These are phyloP conservation scores for Ceriagrion tenellum DNA, from an alignment of 2,888 invertebrate species.

Conservation along the genomic window DNA sequence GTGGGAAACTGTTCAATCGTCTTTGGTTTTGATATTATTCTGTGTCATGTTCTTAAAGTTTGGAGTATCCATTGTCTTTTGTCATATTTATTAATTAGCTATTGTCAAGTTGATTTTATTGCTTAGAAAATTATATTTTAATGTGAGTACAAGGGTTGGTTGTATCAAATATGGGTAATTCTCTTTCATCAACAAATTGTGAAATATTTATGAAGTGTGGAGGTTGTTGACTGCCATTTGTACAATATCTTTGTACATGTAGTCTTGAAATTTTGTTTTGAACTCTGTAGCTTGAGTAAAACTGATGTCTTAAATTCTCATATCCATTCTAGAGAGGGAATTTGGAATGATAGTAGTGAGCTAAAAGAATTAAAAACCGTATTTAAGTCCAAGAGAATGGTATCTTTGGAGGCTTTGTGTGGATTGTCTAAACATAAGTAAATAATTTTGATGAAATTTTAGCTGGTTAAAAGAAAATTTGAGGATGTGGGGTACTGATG, in stretches of 20 bases:
- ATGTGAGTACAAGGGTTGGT: constrained; percentile 64
- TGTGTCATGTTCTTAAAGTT: constrained; percentile 62
- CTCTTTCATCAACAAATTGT: constrained; percentile 64
- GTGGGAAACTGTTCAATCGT: constrained; percentile 50
- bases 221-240: constrained; percentile 67
- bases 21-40: constrained; percentile 63
- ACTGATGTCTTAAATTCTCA: constrained; percentile 57
- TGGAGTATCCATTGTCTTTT: constrained; percentile 56
- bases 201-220: constrained; percentile 60
- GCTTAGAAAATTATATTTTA: constrained; percentile 57
- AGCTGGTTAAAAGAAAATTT: background rate
- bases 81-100: constrained; percentile 64
- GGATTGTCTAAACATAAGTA: constrained; percentile 62
- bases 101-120: constrained; percentile 66
- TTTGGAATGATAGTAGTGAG: constrained; percentile 49
- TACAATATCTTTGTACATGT: constrained; percentile 65
- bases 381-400: constrained; percentile 52
- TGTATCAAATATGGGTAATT: constrained; percentile 65
- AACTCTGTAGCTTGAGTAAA: constrained; percentile 56
- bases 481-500: background rate
- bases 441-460: constrained; percentile 62
- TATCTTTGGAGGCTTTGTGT: constrained; percentile 61
- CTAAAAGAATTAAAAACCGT: constrained; percentile 42
- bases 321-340: constrained; percentile 50
- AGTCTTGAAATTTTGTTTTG: constrained; percentile 38